These are phyloP conservation scores for Dendronephthya gigantea DNA, from an alignment of 64 coral and sea anemone species.

Conservation along the genomic window DNA sequence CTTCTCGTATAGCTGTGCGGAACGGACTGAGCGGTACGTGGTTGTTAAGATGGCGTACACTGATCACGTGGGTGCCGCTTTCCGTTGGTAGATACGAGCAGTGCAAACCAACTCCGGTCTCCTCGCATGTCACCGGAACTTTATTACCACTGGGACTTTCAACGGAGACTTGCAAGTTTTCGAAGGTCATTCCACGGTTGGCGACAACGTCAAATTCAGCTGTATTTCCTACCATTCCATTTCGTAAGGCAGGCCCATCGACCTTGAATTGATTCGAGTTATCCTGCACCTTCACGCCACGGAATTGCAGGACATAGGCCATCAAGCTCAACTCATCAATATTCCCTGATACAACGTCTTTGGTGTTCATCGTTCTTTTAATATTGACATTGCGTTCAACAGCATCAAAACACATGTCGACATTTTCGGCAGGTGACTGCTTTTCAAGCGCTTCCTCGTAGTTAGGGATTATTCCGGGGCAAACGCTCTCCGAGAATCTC, in stretches of 20 bases:
- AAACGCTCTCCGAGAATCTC: constrained; percentile 47
- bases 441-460: constrained; percentile 47
- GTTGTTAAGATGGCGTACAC: constrained; percentile 15
- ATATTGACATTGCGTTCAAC: constrained; percentile 68
- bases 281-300: constrained; percentile 48
- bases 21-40: constrained; percentile 2
- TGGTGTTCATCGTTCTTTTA: constrained; percentile 57
- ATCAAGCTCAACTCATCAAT: constrained; percentile 83
- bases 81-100: constrained; percentile 2
- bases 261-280: constrained; percentile 59
- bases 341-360: constrained; percentile 58
- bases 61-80: constrained; percentile 40
- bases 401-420: constrained; percentile 33
- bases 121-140: constrained; percentile 24
- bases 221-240: constrained; percentile 53
- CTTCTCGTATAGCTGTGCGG: not conserved
- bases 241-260: constrained; percentile 60
- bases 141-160: constrained; percentile 35
- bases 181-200: constrained; percentile 55
- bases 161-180: constrained; percentile 49
- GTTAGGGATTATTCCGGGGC: constrained; percentile 73
- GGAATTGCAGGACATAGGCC: constrained; percentile 89
- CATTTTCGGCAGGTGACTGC: constrained; percentile 53
- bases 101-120: constrained; percentile 36
- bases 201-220: constrained; percentile 63